phyloP scores from a whole-genome alignment of 2,888 invertebrate species.

The Orthonychiurus folsomi region DNA sequence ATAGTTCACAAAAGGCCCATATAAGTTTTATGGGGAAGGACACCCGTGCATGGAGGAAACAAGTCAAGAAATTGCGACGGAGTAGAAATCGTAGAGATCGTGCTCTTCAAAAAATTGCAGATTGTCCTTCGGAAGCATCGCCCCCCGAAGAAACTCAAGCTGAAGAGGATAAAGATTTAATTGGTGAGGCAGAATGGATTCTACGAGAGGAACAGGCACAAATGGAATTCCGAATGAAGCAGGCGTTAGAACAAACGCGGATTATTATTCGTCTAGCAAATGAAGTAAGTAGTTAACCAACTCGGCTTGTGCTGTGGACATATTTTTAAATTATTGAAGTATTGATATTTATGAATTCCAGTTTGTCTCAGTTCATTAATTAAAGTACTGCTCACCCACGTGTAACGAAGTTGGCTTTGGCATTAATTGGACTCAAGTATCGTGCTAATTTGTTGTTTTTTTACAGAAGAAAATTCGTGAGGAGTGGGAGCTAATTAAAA shows the following conservation, averaged over 20 bases:
- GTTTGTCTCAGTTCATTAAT: too few species aligned
- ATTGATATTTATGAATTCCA: too few species aligned
- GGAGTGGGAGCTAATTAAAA: conserved; percentile 56
- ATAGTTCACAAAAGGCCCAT: too few species aligned
- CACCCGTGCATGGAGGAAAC: conserved; percentile 35
- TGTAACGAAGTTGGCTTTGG: too few species aligned
- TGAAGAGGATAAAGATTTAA: conserved; percentile 2
- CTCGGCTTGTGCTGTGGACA: too few species aligned
- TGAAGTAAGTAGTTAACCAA: too few species aligned
- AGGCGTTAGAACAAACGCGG: conserved; percentile 20
- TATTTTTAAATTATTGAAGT: too few species aligned
- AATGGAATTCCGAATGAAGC: conserved; percentile 20
- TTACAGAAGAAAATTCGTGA: conserved; percentile 45
- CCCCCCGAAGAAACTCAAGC: not conserved
- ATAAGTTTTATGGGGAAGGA: conserved; percentile 32
- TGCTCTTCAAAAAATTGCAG: conserved; percentile 12
- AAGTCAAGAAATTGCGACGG: conserved; percentile 36
- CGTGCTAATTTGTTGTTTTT: not conserved
- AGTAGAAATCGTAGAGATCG: conserved; percentile 23
- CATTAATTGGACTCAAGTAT: not conserved
- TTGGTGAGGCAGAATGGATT: conserved; percentile 26
- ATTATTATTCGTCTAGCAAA: conserved; percentile 15
- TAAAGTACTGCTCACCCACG: too few species aligned
- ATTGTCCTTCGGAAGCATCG: not conserved
- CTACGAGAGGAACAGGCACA: conserved; percentile 21